Evolutionary conservation across 2,797 vertebrate genomes (phyloP), one percentile per base, ranked within the genome.

Genomic region (Eremophila alpestris): DNA sequence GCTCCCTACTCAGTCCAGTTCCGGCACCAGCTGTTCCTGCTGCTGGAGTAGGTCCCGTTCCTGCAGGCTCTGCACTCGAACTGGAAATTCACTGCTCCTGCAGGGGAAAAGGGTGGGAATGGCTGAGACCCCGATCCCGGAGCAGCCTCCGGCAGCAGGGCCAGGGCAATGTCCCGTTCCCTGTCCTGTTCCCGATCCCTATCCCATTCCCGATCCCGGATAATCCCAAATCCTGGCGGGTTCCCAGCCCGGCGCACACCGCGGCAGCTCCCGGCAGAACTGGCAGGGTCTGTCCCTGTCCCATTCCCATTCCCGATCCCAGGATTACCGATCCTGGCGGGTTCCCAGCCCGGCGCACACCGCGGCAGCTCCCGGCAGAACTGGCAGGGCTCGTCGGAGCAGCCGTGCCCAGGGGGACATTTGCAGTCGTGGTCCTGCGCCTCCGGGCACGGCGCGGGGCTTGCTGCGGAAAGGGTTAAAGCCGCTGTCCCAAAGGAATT

Each of bases 1-100:
- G 41, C 16, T 41, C 36, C 97, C 73, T 93, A 98, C 98, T 97
- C 48, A 8, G 97, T 90, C 96, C 96, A 97, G 45, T 96, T 96
- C 13, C 7, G 90, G 83, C 98, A 98, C 77, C 43, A 93, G 70
- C 95, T 74, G 16, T 71, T 95, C 4, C 14, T 65, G 27, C 56
- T 70, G 4, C 74, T 58, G 1, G 97, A 97, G n/a, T 96, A 98
- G 22, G 95, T 97, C 34, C 97, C 97, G 1, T 1, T 11, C 5
- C 67, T 13, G 27, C 98, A 98, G 1, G 83, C 84, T 7, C 96
- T 45, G 48, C 98, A 98, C 4, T 10, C 2, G 29, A 97, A 98
- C 3, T 4, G 40, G 19, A 93, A 97, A 22, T 51, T 45, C 21
- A 65, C 4, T 1, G 0, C 1, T 7, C 97, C 98, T 98, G 52